Evolutionary conservation across 2,113 vertebrate species (phyloP).

Genomic region (Petromus typicus): DNA sequence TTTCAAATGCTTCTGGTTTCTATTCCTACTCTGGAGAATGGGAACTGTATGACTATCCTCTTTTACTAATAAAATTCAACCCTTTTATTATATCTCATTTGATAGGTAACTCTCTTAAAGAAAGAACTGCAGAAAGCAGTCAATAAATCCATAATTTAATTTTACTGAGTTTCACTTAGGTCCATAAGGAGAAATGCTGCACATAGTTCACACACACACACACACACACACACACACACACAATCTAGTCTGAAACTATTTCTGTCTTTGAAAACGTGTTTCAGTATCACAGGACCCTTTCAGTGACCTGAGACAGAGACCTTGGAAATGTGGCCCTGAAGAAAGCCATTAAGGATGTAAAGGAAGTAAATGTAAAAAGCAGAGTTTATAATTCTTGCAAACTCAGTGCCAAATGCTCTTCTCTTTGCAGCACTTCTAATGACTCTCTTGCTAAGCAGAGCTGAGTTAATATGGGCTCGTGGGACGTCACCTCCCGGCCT

Average conservation of each 20-base stretch:
- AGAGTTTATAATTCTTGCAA: conserved; percentile 38
- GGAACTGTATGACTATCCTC: not conserved
- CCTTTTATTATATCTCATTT: not conserved
- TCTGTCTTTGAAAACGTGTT: conserved; percentile 37
- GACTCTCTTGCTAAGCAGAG: conserved; percentile 43
- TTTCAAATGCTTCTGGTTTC: not conserved
- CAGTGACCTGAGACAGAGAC: not conserved
- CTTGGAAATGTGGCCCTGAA: not conserved
- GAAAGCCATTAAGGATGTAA: conserved; percentile 52
- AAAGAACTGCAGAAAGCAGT: not conserved
- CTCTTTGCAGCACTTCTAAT: conserved; percentile 1
- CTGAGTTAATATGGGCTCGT: conserved; percentile 19
- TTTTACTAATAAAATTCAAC: not conserved
- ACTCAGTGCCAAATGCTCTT: conserved; percentile 12
- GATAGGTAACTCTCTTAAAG: conserved; percentile 18
- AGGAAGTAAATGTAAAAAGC: not conserved
- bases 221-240: not conserved
- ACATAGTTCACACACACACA: not conserved
- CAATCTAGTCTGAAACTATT: not conserved
- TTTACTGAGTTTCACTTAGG: not conserved
- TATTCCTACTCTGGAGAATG: not conserved
- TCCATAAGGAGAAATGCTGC: not conserved
- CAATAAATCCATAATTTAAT: conserved; percentile 45
- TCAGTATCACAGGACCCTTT: not conserved
- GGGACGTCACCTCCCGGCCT: not conserved